These are phyloP conservation scores for Lagodon rhomboides DNA, from an alignment of 2,797 vertebrate genomes.

Conservation along the genomic window DNA sequence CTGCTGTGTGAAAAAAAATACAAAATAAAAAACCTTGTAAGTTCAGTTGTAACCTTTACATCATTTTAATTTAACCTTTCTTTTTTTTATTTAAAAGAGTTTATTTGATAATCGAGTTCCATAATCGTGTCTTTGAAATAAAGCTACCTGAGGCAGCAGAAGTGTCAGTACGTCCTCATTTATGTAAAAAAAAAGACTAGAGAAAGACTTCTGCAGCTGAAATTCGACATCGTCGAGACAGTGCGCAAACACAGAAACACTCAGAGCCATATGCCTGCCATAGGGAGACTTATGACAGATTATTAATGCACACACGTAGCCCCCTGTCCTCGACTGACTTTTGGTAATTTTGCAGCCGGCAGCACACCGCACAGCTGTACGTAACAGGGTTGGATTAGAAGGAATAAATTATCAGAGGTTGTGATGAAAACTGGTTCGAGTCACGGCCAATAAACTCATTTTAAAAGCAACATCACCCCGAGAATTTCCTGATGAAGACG, in stretches of 20 bases:
- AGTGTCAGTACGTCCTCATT: slow-evolving; percentile 31
- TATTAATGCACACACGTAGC: slow-evolving; percentile 35
- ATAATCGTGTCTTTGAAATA: slow-evolving; percentile 42
- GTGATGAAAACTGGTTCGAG: slow-evolving; percentile 33
- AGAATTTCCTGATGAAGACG: slow-evolving; percentile 10
- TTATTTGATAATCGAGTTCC: slow-evolving; percentile 19
- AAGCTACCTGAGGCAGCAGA: slow-evolving; percentile 44
- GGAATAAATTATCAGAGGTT: slow-evolving; percentile 34
- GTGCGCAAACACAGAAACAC: slow-evolving; percentile 1
- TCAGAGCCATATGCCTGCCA: slow-evolving; percentile 28
- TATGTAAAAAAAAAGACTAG: not conserved
- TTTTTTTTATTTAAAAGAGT: slow-evolving; percentile 2
- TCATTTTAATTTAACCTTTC: slow-evolving; percentile 29
- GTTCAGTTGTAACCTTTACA: slow-evolving; percentile 48
- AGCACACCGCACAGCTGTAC: slow-evolving; percentile 11
- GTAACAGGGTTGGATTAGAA: slow-evolving; percentile 22
- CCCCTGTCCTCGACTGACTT: slow-evolving; percentile 42
- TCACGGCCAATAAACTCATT: slow-evolving; percentile 25
- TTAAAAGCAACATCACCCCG: slow-evolving; percentile 16
- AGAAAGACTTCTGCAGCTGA: slow-evolving; percentile 14
- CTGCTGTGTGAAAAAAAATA: not conserved
- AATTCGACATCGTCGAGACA: slow-evolving; percentile 13
- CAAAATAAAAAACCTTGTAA: not conserved
- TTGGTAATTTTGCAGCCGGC: slow-evolving; percentile 26
- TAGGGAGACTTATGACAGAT: slow-evolving; percentile 17